These are phyloP conservation scores for Argyrosomus regius DNA, from an alignment of 2,797 vertebrate species.

Conservation along the genomic window DNA sequence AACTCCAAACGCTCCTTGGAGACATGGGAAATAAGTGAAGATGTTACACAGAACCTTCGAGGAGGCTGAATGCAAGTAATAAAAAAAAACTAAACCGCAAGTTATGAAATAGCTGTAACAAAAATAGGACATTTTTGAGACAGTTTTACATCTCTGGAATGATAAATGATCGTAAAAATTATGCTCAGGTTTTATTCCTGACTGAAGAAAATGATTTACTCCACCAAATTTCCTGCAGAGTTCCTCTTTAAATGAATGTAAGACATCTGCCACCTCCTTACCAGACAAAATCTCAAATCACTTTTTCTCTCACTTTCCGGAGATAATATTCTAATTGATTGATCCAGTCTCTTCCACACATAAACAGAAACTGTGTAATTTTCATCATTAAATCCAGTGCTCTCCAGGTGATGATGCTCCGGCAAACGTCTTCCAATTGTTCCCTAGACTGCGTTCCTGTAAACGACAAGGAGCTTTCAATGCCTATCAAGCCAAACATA, in stretches of 20 bases:
- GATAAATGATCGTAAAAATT: slow-evolving; percentile 44
- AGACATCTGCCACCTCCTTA: slow-evolving; percentile 33
- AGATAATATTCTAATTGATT: slow-evolving; percentile 33
- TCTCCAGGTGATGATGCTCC: slow-evolving; percentile 25
- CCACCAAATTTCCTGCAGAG: slow-evolving; percentile 2
- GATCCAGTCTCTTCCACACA: slow-evolving; percentile 20
- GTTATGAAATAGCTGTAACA: slow-evolving; percentile 48
- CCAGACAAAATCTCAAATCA: slow-evolving; percentile 34
- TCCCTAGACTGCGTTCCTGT: slow-evolving; percentile 1
- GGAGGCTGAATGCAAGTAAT: slow-evolving; percentile 30
- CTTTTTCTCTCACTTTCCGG: slow-evolving; percentile 29
- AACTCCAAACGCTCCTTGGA: slow-evolving; percentile 21
- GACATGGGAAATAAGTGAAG: slow-evolving; percentile 30
- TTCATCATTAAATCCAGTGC: slow-evolving; percentile 16
- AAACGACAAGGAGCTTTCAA: slow-evolving; percentile 16
- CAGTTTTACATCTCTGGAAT: slow-evolving; percentile 18
- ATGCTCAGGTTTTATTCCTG: slow-evolving; percentile 21
- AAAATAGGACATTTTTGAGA: slow-evolving; percentile 14
- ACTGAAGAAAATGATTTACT: slow-evolving; percentile 25
- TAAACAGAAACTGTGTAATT: slow-evolving; percentile 26
- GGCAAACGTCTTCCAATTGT: slow-evolving; percentile 13
- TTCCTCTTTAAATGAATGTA: slow-evolving; percentile 38
- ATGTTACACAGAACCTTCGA: slow-evolving; percentile 23
- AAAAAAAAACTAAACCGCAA: slow-evolving; percentile 33
- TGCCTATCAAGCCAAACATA: slow-evolving; percentile 35